phyloP scores from a whole-genome alignment of 2,797 vertebrate genomes.

The Sciaenops ocellatus region DNA sequence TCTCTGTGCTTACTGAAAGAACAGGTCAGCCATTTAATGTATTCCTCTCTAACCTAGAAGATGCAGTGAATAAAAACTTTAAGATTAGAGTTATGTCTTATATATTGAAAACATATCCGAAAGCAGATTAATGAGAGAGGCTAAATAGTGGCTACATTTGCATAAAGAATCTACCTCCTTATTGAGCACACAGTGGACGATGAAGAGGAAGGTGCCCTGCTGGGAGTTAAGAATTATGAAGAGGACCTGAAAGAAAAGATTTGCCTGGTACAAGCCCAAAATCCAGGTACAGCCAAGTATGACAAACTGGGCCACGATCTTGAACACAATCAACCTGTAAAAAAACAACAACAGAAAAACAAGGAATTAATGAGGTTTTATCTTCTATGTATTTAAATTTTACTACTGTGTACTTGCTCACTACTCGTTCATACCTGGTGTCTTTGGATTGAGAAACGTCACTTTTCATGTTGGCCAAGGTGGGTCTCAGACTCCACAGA shows the following conservation, averaged over 20 bases:
- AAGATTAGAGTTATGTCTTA: background rate
- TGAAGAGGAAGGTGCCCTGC: slow-evolving; percentile 83
- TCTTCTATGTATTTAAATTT: no score
- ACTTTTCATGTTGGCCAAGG: no score
- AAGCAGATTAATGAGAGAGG: background rate
- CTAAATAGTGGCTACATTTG: background rate
- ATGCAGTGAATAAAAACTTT: background rate
- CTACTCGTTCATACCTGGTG: no score
- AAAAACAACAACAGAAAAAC: no score
- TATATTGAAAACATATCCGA: background rate
- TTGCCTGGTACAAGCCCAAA: slow-evolving; percentile 76
- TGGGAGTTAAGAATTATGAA: slow-evolving; percentile 83
- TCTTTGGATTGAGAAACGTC: no score
- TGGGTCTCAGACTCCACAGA: no score
- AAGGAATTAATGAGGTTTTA: no score
- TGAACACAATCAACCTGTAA: slow-evolving; percentile 78
- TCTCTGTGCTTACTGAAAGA: slow-evolving; percentile 18
- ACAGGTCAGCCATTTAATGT: slow-evolving; percentile 47
- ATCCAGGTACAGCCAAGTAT: slow-evolving; percentile 83
- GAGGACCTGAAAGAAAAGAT: slow-evolving; percentile 71
- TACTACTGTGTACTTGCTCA: no score
- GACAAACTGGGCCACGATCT: slow-evolving; percentile 81
- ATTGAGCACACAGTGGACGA: slow-evolving; percentile 81
- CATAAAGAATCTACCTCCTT: slow-evolving; percentile 71
- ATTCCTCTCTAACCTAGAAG: slow-evolving; percentile 47